phyloP scores from a whole-genome alignment of 1,140 invertebrate species.

The Listronotus oregonensis region DNA sequence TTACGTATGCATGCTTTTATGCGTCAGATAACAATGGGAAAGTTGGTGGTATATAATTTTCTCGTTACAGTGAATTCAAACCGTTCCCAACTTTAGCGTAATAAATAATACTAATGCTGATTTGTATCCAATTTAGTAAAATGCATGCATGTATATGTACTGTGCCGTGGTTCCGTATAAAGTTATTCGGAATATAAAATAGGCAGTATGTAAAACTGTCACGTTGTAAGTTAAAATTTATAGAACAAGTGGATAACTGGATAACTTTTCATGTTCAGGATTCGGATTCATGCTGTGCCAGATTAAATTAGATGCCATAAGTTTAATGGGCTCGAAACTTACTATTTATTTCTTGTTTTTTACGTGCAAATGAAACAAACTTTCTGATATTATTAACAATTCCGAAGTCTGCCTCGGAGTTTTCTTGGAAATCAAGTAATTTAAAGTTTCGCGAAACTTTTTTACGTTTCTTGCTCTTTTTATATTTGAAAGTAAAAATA shows the following conservation, averaged over 20 bases:
- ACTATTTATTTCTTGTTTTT: slow-evolving; percentile 4
- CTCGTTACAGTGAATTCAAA: slow-evolving; percentile 28
- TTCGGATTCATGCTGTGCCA: slow-evolving; percentile 41
- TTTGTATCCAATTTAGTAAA: slow-evolving; percentile 37
- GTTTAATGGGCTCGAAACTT: slow-evolving; percentile 44
- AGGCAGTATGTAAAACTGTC: slow-evolving; percentile 53
- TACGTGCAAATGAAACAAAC: slow-evolving; percentile 6
- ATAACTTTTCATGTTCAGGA: slow-evolving; percentile 51
- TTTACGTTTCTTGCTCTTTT: no score
- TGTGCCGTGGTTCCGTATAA: slow-evolving; percentile 42
- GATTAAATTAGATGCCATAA: slow-evolving; percentile 52
- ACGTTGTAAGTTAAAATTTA: slow-evolving; percentile 52
- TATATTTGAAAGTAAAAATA: no score
- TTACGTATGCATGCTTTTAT: background rate
- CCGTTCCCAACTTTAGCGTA: slow-evolving; percentile 28
- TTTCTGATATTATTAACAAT: no score
- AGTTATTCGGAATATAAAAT: slow-evolving; percentile 52
- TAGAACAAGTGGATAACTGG: slow-evolving; percentile 53
- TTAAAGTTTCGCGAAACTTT: no score
- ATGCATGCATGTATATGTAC: slow-evolving; percentile 32
- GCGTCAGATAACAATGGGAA: background rate
- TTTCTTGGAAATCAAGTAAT: no score
- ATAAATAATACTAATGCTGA: slow-evolving; percentile 38
- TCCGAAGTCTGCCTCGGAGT: no score
- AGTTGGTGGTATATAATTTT: slow-evolving; percentile 10